These are phyloP conservation scores for Pharmacophagus antenor DNA, from an alignment of 2,888 invertebrate genomes.

Conservation along the genomic window DNA sequence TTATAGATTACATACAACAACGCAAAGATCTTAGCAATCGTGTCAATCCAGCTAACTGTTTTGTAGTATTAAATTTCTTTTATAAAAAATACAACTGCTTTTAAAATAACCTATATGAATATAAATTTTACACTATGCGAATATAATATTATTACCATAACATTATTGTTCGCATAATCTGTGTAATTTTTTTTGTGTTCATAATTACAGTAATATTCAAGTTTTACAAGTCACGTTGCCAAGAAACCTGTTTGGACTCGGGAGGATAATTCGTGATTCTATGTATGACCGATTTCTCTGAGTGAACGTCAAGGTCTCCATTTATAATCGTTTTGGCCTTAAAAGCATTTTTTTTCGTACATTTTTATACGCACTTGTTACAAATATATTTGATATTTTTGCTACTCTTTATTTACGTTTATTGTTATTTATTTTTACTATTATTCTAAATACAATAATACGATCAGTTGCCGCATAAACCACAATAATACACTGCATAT, in stretches of 20 bases:
- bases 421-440: no score
- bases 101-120: no score
- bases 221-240: constrained; percentile 18
- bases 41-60: not conserved
- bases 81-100: not conserved
- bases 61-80: not conserved
- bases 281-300: constrained; percentile 27
- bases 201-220: constrained; percentile 8
- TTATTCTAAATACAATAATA: no score
- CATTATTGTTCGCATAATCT: not conserved
- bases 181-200: not conserved
- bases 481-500: no score
- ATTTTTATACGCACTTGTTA: no score
- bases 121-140: no score
- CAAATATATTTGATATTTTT: not conserved
- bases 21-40: not conserved
- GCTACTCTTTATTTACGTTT: no score
- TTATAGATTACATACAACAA: no score
- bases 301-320: constrained; percentile 39
- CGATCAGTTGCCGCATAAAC: no score
- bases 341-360: not conserved
- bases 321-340: not conserved
- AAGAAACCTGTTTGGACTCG: constrained; percentile 18
- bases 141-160: not conserved
- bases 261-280: constrained; percentile 22